phyloP scores from a whole-genome alignment of 2,113 vertebrate species.

The Propithecus coquereli region DNA sequence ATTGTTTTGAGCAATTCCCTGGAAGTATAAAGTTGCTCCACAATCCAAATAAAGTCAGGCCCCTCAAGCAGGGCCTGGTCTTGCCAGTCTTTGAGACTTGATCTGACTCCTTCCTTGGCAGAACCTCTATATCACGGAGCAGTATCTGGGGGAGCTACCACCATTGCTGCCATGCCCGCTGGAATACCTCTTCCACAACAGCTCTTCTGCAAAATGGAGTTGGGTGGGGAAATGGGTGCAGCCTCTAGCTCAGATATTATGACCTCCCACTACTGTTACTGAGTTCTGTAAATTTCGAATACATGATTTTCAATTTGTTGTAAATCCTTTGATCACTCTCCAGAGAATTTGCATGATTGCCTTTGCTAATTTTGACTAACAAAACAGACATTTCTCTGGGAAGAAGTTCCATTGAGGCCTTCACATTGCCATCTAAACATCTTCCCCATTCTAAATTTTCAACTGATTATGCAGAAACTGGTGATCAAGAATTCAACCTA shows the following conservation, averaged over 20 bases:
- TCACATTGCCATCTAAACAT: neutral
- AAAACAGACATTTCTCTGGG: neutral
- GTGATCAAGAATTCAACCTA: neutral
- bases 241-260: neutral
- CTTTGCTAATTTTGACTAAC: constrained; percentile 2
- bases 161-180: neutral
- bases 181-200: neutral
- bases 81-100: neutral
- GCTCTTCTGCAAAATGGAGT: neutral
- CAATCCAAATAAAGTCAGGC: neutral
- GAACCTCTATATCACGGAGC: neutral
- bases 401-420: neutral
- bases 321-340: neutral
- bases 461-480: constrained; percentile 13
- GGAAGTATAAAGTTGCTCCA: neutral
- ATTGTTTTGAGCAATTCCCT: neutral
- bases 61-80: neutral
- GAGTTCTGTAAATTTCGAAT: neutral
- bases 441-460: neutral
- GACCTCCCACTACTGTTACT: neutral
- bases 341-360: neutral
- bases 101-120: neutral
- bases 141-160: neutral
- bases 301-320: neutral
- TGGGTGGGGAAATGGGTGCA: neutral